These are phyloP conservation scores for Mythimna vitellina DNA, from an alignment of 2,888 invertebrate species.

Conservation along the genomic window DNA sequence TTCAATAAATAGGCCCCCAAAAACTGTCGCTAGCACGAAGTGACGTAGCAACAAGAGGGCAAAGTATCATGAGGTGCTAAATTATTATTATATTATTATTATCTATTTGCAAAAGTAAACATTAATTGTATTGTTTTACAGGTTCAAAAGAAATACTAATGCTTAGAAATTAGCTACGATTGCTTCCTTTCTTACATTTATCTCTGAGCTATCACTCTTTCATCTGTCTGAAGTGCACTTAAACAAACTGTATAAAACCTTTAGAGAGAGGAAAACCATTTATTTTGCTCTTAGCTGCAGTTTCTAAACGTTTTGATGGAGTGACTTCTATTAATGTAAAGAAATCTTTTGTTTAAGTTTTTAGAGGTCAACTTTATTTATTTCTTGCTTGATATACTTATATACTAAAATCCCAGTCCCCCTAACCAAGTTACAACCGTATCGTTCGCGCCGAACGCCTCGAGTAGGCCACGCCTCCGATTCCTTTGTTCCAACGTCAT, in stretches of 20 bases:
- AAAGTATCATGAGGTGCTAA: too few relatives aligned
- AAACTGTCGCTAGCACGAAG: too few relatives aligned
- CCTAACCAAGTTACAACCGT: too few relatives aligned
- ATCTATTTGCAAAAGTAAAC: not conserved
- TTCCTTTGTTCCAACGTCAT: too few relatives aligned
- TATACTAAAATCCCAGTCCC: too few relatives aligned
- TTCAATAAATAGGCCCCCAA: too few relatives aligned
- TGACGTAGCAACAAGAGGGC: too few relatives aligned
- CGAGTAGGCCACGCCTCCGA: too few relatives aligned
- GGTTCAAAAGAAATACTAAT: not conserved
- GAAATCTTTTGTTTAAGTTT: not conserved
- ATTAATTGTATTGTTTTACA: not conserved
- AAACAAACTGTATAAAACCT: not conserved
- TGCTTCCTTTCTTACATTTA: not conserved
- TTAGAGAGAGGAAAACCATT: not conserved
- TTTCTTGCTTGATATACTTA: too few relatives aligned
- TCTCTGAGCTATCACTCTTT: not conserved
- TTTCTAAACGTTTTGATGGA: not conserved
- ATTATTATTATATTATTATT: too few relatives aligned
- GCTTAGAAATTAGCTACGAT: not conserved
- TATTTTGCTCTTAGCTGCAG: slow-evolving; percentile 1
- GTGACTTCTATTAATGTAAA: not conserved
- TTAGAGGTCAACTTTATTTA: not conserved
- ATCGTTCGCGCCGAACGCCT: too few relatives aligned
- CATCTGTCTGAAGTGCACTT: slow-evolving; percentile 1